These are phyloP conservation scores for Notoglanidium macrostoma DNA, from an alignment of 2,797 vertebrate genomes.

Conservation along the genomic window DNA sequence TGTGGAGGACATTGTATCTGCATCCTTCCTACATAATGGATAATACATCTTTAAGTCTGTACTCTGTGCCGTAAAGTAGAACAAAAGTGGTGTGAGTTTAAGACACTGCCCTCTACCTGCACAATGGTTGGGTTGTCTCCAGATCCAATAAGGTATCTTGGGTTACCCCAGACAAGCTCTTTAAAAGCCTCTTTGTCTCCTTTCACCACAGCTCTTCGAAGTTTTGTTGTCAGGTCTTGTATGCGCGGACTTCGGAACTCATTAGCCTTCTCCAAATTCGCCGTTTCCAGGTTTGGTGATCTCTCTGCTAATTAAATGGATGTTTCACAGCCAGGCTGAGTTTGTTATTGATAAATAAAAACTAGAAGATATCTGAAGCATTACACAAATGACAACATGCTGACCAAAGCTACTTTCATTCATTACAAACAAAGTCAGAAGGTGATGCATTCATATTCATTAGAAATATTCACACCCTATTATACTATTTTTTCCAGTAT, in stretches of 20 bases:
- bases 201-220: constrained; percentile 79
- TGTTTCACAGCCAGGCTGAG: background rate
- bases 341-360: background rate
- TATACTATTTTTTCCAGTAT: background rate
- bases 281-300: constrained; percentile 67
- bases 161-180: constrained; percentile 82
- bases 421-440: background rate
- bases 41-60: background rate
- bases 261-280: constrained; percentile 79
- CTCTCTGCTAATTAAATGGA: constrained; percentile 65
- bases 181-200: constrained; percentile 75
- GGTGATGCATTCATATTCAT: background rate
- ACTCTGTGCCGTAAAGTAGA: background rate
- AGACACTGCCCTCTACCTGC: constrained; percentile 75
- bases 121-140: constrained; percentile 87
- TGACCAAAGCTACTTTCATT: background rate
- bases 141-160: constrained; percentile 85
- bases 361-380: background rate
- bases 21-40: constrained; percentile 78
- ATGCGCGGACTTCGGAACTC: constrained; percentile 81
- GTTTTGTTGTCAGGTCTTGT: constrained; percentile 82
- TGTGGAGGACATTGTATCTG: constrained; percentile 85
- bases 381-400: background rate
- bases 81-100: background rate
- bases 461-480: background rate